These are phyloP conservation scores for Cyprinodon variegatus DNA, from an alignment of 2,113 vertebrate genomes.

Conservation along the genomic window DNA sequence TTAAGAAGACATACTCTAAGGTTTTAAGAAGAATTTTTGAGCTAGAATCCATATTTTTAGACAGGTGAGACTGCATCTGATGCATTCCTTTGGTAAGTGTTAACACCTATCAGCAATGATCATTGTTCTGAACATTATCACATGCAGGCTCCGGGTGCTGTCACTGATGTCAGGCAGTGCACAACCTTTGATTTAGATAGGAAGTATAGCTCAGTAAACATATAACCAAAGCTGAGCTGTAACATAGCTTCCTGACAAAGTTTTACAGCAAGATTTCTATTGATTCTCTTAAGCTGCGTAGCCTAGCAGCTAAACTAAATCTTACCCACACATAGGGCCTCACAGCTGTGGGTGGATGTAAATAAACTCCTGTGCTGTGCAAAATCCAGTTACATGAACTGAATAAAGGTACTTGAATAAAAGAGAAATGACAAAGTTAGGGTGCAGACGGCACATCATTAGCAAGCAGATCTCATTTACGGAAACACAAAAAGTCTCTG, in stretches of 20 bases:
- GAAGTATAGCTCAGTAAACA: slow-evolving; percentile 8
- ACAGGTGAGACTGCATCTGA: slow-evolving; percentile 25
- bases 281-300: slow-evolving; percentile 29
- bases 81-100: slow-evolving; percentile 6
- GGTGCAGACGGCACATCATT: slow-evolving; percentile 9
- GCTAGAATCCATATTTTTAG: background rate
- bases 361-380: slow-evolving; percentile 5
- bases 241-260: slow-evolving; percentile 4
- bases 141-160: slow-evolving; percentile 12
- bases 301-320: slow-evolving; percentile 29
- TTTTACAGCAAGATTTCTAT: slow-evolving; percentile 26
- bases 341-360: slow-evolving; percentile 1
- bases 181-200: slow-evolving; percentile 16
- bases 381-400: slow-evolving; percentile 5
- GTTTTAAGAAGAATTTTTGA: slow-evolving; percentile 26
- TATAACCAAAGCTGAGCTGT: slow-evolving; percentile 5
- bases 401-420: background rate
- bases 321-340: slow-evolving; percentile 17
- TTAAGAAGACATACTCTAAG: background rate
- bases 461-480: slow-evolving; percentile 4
- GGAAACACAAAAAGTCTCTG: background rate
- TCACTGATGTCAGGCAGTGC: background rate
- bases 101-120: slow-evolving; percentile 2
- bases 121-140: slow-evolving; percentile 6
- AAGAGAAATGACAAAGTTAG: background rate